Conservation (phyloP, 2,113 vertebrate genomes). For the Centropristis striata region DNA sequence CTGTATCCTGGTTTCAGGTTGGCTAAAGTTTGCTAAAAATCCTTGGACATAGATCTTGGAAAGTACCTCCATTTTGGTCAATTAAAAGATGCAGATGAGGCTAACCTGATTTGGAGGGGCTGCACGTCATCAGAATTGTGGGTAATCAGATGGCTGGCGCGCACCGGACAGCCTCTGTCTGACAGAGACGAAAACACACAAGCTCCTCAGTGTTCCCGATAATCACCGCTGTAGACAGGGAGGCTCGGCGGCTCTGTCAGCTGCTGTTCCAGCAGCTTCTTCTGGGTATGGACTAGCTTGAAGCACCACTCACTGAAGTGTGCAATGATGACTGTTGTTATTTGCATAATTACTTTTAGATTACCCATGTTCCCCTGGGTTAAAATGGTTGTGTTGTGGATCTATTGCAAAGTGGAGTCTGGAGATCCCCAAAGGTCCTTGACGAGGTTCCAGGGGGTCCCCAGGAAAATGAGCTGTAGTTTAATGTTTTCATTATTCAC, state of each 20-base stretch:
- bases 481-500: conserved; percentile 35
- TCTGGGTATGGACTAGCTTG: conserved; percentile 28
- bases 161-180: conserved; percentile 68
- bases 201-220: conserved; percentile 62
- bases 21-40: neutral
- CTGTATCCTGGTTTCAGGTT: conserved; percentile 27
- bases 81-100: conserved; percentile 52
- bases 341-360: conserved; percentile 49
- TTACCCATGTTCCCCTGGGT: conserved; percentile 32
- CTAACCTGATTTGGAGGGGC: conserved; percentile 71
- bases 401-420: conserved; percentile 15
- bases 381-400: conserved; percentile 23
- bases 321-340: conserved; percentile 51
- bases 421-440: conserved; percentile 12
- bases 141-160: conserved; percentile 67
- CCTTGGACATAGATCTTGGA: conserved; percentile 21
- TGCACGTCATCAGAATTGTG: conserved; percentile 54
- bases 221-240: conserved; percentile 57
- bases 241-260: conserved; percentile 35
- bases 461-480: conserved; percentile 6
- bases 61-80: conserved; percentile 53
- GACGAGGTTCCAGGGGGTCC: conserved; percentile 13
- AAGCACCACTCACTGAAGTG: conserved; percentile 23
- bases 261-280: conserved; percentile 25
- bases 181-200: conserved; percentile 60